These are phyloP conservation scores for Malurus melanocephalus DNA, from an alignment of 2,113 vertebrate genomes.

Conservation along the genomic window DNA sequence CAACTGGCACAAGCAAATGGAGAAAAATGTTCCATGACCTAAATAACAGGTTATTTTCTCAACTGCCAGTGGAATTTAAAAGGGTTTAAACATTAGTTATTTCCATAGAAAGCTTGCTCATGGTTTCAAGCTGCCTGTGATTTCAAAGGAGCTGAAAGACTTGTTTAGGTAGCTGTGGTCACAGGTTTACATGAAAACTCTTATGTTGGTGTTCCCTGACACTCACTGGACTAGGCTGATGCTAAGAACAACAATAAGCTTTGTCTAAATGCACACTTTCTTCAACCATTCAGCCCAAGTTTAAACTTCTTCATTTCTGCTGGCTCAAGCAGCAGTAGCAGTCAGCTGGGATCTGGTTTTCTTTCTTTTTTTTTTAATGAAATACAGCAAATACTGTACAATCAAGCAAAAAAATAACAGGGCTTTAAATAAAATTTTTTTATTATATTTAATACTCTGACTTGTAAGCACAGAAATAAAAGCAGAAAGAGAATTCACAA, in stretches of 20 bases:
- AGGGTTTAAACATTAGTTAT: background rate
- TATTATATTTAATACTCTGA: background rate
- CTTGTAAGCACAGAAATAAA: background rate
- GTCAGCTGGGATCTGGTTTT: background rate
- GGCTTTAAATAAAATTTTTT: background rate
- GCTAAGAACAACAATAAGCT: background rate
- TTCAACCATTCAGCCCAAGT: background rate
- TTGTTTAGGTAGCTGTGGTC: background rate
- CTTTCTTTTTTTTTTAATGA: background rate
- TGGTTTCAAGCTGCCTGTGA: background rate
- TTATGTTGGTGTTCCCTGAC: background rate
- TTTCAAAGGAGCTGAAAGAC: background rate
- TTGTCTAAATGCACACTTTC: background rate
- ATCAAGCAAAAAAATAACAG: background rate
- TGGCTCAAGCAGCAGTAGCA: background rate
- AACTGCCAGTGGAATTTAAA: background rate
- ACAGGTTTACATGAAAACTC: background rate
- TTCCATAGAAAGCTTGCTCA: background rate
- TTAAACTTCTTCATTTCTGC: background rate
- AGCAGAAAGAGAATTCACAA: background rate
- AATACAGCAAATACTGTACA: background rate
- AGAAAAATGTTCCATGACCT: background rate
- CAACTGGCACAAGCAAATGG: background rate
- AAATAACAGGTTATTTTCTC: background rate
- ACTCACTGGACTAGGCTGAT: background rate